These are phyloP conservation scores for Caerostris extrusa DNA, from an alignment of 1,140 invertebrate species.

Conservation along the genomic window DNA sequence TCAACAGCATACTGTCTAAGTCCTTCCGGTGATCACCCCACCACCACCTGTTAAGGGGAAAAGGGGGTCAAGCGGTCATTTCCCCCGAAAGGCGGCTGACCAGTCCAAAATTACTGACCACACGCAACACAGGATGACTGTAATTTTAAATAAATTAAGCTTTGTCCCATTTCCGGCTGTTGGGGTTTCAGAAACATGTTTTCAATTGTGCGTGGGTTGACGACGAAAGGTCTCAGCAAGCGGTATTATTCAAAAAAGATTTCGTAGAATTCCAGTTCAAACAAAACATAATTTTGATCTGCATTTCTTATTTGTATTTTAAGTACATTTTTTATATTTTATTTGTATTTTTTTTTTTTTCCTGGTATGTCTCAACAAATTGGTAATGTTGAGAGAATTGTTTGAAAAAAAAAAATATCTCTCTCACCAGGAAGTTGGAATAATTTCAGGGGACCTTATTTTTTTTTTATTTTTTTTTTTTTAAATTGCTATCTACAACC, in stretches of 20 bases:
- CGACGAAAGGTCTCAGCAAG: not conserved
- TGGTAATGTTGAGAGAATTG: no score
- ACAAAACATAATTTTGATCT: constrained; percentile 3
- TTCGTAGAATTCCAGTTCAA: not conserved
- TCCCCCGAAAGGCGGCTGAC: constrained; percentile 41
- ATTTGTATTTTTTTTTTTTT: no score
- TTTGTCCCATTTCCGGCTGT: constrained; percentile 55
- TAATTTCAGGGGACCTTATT: no score
- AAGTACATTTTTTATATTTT: not conserved
- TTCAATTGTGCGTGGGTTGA: not conserved
- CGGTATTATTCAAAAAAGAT: not conserved
- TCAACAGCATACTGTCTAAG: not conserved
- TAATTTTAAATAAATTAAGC: constrained; percentile 76
- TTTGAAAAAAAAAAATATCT: no score
- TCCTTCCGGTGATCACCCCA: not conserved
- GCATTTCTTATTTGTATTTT: not conserved
- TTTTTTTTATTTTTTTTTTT: no score
- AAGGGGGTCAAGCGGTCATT: constrained; percentile 61
- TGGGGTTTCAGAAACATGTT: constrained; percentile 20
- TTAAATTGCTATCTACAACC: no score
- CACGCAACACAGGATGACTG: constrained; percentile 51
- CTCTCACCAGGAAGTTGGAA: no score
- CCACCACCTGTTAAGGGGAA: not conserved
- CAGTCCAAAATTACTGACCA: constrained; percentile 68
- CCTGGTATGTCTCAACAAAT: no score